Conservation (phyloP, 2,888 invertebrate species). For the Lottia gigantea region DNA sequence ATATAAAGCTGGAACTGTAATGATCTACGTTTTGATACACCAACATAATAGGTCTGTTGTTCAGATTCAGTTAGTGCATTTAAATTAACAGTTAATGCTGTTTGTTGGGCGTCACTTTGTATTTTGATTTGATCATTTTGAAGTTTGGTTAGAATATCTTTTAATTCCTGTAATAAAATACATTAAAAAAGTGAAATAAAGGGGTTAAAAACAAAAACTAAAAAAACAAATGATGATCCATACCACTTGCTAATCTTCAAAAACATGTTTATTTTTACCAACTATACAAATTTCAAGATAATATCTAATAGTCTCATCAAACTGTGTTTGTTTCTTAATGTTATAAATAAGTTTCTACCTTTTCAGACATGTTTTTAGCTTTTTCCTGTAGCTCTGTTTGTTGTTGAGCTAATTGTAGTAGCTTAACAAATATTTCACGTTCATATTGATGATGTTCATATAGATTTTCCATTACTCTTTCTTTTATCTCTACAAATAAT, state of each 20-base stretch:
- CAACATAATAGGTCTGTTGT: constrained; percentile 32
- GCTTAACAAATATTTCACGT: constrained; percentile 40
- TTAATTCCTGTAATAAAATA: constrained; percentile 42
- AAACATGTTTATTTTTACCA: too few relatives aligned
- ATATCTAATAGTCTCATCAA: too few relatives aligned
- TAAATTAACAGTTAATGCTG: constrained; percentile 30
- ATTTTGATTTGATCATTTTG: constrained; percentile 42
- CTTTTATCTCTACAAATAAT: constrained; percentile 29
- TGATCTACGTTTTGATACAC: constrained; percentile 39
- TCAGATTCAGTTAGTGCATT: constrained; percentile 31
- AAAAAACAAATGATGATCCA: neutral
- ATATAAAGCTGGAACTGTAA: constrained; percentile 41
- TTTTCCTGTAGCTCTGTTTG: constrained; percentile 25
- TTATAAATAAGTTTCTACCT: constrained; percentile 23
- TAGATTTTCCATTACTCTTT: constrained; percentile 40
- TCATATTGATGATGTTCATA: constrained; percentile 51
- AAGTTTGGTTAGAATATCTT: constrained; percentile 45
- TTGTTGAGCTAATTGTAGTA: constrained; percentile 36
- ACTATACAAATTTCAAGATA: too few relatives aligned
- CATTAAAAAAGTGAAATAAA: neutral
- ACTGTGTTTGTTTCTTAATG: too few relatives aligned
- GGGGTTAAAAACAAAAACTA: too few relatives aligned
- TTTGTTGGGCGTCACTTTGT: constrained; percentile 25
- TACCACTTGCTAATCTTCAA: neutral
- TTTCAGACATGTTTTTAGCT: constrained; percentile 26